Percentiles rank a stretch among this genome's conserved stretches.
phyloP scores from a whole-genome alignment of 1,140 invertebrate genomes.

The Cydia splendana region DNA sequence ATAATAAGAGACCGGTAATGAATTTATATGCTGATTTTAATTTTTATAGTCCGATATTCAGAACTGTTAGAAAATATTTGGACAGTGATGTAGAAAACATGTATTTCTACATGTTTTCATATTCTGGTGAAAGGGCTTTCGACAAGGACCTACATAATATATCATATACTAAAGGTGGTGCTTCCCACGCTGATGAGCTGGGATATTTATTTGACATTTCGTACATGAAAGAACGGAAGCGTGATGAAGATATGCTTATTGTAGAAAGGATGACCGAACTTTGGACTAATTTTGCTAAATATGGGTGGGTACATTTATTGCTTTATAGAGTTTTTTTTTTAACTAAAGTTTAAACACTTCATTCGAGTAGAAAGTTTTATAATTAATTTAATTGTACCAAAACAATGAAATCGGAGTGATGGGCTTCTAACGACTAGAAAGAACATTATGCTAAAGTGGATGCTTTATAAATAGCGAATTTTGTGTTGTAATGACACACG shows the following conservation, averaged over 20 bases:
- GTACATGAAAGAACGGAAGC: background rate
- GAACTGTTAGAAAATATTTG: conserved; percentile 29
- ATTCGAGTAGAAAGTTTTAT: too few relatives aligned
- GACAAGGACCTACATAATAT: background rate
- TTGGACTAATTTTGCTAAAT: conserved; percentile 53
- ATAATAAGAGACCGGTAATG: conserved; percentile 17
- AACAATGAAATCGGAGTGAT: too few relatives aligned
- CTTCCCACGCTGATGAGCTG: conserved; percentile 46
- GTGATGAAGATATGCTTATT: conserved; percentile 40
- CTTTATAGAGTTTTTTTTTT: too few relatives aligned
- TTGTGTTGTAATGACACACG: too few relatives aligned
- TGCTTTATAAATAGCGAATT: too few relatives aligned
- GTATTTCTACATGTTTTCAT: conserved; percentile 39
- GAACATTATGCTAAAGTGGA: too few relatives aligned
- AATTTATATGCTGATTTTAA: conserved; percentile 42
- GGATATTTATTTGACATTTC: conserved; percentile 47
- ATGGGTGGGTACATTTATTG: conserved; percentile 39
- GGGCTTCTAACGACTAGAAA: too few relatives aligned
- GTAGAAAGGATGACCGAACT: conserved; percentile 45
- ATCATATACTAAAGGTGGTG: conserved; percentile 33
- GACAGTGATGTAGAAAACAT: conserved; percentile 22
- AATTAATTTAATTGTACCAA: too few relatives aligned
- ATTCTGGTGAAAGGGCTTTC: conserved; percentile 34
- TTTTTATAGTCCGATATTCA: conserved; percentile 39
- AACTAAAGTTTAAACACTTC: too few relatives aligned